phyloP scores from a whole-genome alignment of 2,888 invertebrate species.

The Ecliptopera silaceata region DNA sequence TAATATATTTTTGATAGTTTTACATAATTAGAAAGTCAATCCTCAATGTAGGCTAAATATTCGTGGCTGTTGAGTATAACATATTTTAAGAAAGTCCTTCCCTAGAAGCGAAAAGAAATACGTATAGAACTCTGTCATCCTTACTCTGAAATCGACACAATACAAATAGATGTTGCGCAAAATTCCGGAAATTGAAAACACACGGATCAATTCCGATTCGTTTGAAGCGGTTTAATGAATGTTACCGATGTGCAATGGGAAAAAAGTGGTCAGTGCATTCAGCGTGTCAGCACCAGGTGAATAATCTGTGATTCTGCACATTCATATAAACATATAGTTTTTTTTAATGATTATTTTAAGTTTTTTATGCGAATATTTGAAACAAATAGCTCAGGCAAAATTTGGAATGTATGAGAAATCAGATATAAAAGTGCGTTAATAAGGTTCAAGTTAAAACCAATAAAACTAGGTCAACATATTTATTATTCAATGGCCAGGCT shows the following conservation, averaged over 20 bases:
- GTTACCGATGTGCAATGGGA: slow-evolving; percentile 7
- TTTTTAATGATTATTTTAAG: too few species aligned
- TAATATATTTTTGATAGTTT: too few species aligned
- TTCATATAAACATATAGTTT: too few species aligned
- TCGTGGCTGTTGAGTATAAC: too few species aligned
- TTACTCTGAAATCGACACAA: slow-evolving; percentile 2
- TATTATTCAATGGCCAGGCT: slow-evolving; percentile 16
- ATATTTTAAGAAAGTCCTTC: too few species aligned
- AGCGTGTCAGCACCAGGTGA: background rate
- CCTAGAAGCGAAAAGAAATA: background rate
- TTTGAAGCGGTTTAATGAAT: slow-evolving; percentile 4
- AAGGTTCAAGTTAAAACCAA: background rate
- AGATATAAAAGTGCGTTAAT: background rate
- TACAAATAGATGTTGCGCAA: slow-evolving; percentile 1
- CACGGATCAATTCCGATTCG: slow-evolving; percentile 16
- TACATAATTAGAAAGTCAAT: too few species aligned
- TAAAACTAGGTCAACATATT: slow-evolving; percentile 6
- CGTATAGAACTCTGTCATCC: background rate
- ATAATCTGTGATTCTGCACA: too few species aligned
- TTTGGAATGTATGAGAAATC: too few species aligned
- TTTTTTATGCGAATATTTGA: too few species aligned
- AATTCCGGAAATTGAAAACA: slow-evolving; percentile 20
- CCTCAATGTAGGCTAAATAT: too few species aligned
- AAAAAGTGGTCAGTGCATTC: slow-evolving; percentile 1
- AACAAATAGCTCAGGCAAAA: too few species aligned